phyloP scores from a whole-genome alignment of 2,113 vertebrate genomes.

The Ailuropoda melanoleuca region DNA sequence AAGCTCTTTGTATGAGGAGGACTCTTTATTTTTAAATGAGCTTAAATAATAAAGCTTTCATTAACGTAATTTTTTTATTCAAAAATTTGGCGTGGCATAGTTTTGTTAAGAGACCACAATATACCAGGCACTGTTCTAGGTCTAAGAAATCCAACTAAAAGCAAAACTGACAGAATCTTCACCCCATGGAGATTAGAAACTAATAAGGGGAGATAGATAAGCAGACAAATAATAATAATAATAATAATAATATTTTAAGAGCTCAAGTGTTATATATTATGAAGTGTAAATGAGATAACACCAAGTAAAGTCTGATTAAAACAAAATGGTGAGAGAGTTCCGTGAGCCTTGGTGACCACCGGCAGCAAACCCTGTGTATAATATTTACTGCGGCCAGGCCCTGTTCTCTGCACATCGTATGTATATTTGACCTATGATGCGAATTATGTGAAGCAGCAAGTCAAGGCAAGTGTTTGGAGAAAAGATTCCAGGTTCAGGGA shows the following conservation, averaged over 20 bases:
- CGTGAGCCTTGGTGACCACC: not conserved
- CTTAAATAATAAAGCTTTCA: not conserved
- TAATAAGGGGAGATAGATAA: not conserved
- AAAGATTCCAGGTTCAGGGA: not conserved
- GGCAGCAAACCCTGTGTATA: not conserved
- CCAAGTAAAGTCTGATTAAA: not conserved
- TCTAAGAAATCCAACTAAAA: not conserved
- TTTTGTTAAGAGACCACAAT: not conserved
- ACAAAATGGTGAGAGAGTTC: not conserved
- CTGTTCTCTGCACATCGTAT: not conserved
- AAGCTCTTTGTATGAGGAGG: not conserved
- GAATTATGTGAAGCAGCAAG: not conserved
- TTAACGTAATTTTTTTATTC: not conserved
- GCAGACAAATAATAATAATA: not conserved
- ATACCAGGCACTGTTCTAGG: not conserved
- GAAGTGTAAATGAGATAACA: not conserved
- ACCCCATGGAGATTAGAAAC: not conserved
- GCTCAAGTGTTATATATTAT: not conserved
- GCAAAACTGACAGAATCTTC: not conserved
- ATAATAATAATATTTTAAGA: not conserved
- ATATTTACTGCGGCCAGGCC: rapidly evolving
- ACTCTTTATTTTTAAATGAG: not conserved
- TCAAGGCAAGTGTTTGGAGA: not conserved
- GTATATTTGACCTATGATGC: not conserved
- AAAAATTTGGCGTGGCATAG: not conserved